A percentile compares a stretch with the other conserved stretches of the same genome.
phyloP scores from a whole-genome alignment of 2,797 vertebrate genomes.

The Platalea minor region DNA sequence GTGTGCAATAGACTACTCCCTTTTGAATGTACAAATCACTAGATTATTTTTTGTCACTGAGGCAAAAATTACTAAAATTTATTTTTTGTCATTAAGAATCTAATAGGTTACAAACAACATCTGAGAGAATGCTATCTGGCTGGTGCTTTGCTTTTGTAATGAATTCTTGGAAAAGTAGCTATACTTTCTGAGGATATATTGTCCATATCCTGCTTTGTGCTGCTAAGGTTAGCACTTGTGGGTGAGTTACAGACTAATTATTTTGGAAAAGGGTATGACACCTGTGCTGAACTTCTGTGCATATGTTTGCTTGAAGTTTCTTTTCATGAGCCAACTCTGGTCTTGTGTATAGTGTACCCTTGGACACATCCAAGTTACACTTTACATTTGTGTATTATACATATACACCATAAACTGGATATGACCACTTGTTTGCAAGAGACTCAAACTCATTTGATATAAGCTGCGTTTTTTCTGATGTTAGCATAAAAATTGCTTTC shows the following conservation, averaged over 20 bases:
- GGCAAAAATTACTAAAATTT: neutral
- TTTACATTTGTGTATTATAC: neutral
- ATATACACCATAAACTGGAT: neutral
- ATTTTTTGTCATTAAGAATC: neutral
- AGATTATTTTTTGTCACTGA: neutral
- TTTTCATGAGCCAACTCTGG: neutral
- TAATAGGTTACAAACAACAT: neutral
- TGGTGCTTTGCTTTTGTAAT: neutral
- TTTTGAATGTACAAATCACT: neutral
- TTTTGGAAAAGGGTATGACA: neutral
- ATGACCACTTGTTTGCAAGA: neutral
- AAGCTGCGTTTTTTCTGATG: accelerated
- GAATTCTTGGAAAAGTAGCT: neutral
- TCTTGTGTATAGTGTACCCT: neutral
- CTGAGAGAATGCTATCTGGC: neutral
- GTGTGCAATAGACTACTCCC: neutral
- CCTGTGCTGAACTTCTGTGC: neutral
- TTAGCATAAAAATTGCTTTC: neutral
- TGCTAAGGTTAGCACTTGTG: neutral
- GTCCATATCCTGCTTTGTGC: neutral
- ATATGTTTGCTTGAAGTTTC: neutral
- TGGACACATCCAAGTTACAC: neutral
- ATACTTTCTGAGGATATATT: neutral
- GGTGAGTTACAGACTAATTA: neutral
- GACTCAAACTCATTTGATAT: neutral